Evolutionary conservation across 2,797 vertebrate genomes (phyloP), one percentile per base, ranked within the genome.

Genomic region (Poecilia picta): DNA sequence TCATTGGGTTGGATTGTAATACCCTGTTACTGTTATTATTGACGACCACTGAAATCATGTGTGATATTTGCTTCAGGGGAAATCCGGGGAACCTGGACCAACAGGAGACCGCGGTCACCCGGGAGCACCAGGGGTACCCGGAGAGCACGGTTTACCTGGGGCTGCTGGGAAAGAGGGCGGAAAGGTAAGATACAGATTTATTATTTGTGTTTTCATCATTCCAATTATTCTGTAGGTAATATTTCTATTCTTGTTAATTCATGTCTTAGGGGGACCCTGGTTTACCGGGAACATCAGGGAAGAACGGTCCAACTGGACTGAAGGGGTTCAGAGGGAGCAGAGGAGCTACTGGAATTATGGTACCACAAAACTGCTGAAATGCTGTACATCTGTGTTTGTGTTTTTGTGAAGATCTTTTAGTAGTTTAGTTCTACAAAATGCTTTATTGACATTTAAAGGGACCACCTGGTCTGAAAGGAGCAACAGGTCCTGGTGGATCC

Each of bases 101-200:
- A 96, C 97, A 91, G 98, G 98, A 0, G 98, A 99, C 76, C 93
- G 98, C 15, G 98, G 98, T 78, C 98, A 99, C 39, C 98, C 98
- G 0, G 98, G 98, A 0, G 96, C 98, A 0, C 96, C 98, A 0
- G 98, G 98, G 0, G 97, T 97, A 1, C 97, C 98, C 0, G 98
- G 98, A 36, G 98, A 99, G 79, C 98, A 99, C 59, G 98, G 98
- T 41, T 96, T 99, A 73, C 98, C 98, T 1, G 98, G 98, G 16
- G 83, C 96, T 11, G 96, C 98, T 66, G 98, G 98, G 36, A 99
- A 99, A 83, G 98, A 99, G 93, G 98, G 98, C 15, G 96, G 96
- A 7, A 99, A 99, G 97, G 98, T 99, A 80, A 72, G 94, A 4
- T 23, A 43, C 45, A 70, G 1, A 64, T 25, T 77, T 7, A 4